Base-by-base conservation (phyloP, 37 sponge, comb jelly and placozoan species). In the Halichondria panicea region DNA sequence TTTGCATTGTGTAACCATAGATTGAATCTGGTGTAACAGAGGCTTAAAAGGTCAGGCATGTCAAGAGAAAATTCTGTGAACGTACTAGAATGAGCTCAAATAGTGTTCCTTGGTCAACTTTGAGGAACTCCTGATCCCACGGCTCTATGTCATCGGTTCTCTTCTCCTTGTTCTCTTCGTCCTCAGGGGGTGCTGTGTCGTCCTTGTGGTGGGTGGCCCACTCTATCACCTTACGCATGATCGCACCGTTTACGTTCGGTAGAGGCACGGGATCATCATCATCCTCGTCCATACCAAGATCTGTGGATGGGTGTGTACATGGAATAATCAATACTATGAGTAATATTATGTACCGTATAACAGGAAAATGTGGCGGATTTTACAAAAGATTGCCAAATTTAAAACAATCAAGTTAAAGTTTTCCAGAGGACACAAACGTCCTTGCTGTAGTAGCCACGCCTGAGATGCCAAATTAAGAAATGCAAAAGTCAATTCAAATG, bases 111-210 rank as follows among this genome's bases (percentile, higher is more conserved):
- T 99, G 99, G 63, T 99, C 99, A 0, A 99, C 99, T 54, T 96
- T 99, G 33, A 99, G 84, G 70, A 99, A 99, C 48, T 96, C 96
- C 76, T 89, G 91, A 78, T 99, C 99, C 99, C 99, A 99, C 12
- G 92, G 89, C 27, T 99, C 99, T 54, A 99, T 99, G 55, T 99
- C 96, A 76, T 99, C 99, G 19, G 94, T 86, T 66, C 96, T 89
- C 74, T 96, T 99, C 84, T 99, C 99, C 86, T 89, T 94, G 74
- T 88, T 93, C 37, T 99, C 99, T 58, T 95, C 96, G 75, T 99
- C 99, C 40, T 96, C 96, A 30, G 96, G 92, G 27, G 89, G 84
- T 45, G 96, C 42, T 75, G 74, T 35, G 88, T 89, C 30, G 88
- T 72, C 55, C 76, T 62, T 68, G 76, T 87, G 50, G 94, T 91